Percentiles rank a stretch among this genome's conserved stretches.
Conservation (phyloP, 2,888 invertebrate genomes). For the Neoscelio sp. region DNA sequence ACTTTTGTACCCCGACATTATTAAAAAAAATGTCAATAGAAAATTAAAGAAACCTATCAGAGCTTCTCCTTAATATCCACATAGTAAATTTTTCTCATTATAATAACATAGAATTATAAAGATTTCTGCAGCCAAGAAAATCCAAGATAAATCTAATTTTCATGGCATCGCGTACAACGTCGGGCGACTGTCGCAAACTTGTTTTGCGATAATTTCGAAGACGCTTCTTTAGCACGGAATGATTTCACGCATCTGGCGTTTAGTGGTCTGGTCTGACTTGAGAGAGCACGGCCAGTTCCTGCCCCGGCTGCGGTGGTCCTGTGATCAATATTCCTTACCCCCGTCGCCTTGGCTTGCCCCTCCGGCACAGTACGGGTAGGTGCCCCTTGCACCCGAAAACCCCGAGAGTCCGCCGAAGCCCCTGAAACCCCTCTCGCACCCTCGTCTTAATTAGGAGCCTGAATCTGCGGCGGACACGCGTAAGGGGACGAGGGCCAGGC, state of each 20-base stretch:
- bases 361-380: constrained; percentile 76
- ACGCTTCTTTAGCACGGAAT: constrained; percentile 73
- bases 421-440: constrained; percentile 83
- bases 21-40: too few species aligned
- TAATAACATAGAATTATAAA: too few species aligned
- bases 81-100: too few species aligned
- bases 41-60: too few species aligned
- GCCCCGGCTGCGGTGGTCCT: constrained; percentile 76
- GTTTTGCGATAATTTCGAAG: constrained; percentile 62
- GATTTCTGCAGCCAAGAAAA: too few species aligned
- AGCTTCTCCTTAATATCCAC: too few species aligned
- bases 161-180: constrained; percentile 15
- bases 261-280: constrained; percentile 77
- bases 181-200: constrained; percentile 35
- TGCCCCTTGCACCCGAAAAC: constrained; percentile 66
- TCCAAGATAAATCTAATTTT: constrained; percentile 37
- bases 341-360: constrained; percentile 82
- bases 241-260: constrained; percentile 81
- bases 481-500: constrained; percentile 81
- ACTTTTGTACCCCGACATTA: too few species aligned
- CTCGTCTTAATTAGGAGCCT: constrained; percentile 93
- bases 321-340: constrained; percentile 83
- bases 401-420: constrained; percentile 78
- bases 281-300: constrained; percentile 76
- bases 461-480: constrained; percentile 93